Evolutionary conservation across 2,113 vertebrate genomes (phyloP).

Genomic region (Ptyas mucosa): DNA sequence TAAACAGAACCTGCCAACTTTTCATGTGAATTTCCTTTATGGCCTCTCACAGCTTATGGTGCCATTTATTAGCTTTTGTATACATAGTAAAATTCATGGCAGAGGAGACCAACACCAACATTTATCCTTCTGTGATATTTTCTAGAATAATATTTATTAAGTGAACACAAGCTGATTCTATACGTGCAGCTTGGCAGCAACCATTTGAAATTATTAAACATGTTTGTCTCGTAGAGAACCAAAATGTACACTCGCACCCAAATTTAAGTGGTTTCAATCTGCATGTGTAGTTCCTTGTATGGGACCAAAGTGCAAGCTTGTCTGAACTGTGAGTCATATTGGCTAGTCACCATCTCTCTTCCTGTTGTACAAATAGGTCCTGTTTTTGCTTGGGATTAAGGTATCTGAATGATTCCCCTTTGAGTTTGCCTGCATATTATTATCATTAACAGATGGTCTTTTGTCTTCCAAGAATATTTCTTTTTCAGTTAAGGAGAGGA

Average conservation of each 20-base stretch:
- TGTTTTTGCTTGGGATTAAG: background rate
- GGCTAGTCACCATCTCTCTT: background rate
- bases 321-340: background rate
- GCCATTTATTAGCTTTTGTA: slow-evolving; percentile 6
- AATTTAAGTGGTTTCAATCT: background rate
- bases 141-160: slow-evolving; percentile 20
- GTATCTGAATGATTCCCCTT: background rate
- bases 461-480: background rate
- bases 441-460: background rate
- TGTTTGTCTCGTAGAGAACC: background rate
- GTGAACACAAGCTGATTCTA: background rate
- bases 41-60: background rate
- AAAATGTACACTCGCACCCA: background rate
- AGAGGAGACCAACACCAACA: background rate
- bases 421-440: background rate
- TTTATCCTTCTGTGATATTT: slow-evolving; percentile 14
- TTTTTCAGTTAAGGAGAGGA: background rate
- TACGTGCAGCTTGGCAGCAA: background rate
- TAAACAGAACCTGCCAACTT: background rate
- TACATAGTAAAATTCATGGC: background rate
- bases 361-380: background rate
- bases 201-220: background rate
- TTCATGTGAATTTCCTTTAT: background rate
- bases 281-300: background rate
- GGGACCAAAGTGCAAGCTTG: background rate